Percentiles rank a stretch among this genome's conserved stretches.
Conservation (phyloP, 30 jellyfish, hydroid and myxozoan genomes). For the Hydra vulgaris region DNA sequence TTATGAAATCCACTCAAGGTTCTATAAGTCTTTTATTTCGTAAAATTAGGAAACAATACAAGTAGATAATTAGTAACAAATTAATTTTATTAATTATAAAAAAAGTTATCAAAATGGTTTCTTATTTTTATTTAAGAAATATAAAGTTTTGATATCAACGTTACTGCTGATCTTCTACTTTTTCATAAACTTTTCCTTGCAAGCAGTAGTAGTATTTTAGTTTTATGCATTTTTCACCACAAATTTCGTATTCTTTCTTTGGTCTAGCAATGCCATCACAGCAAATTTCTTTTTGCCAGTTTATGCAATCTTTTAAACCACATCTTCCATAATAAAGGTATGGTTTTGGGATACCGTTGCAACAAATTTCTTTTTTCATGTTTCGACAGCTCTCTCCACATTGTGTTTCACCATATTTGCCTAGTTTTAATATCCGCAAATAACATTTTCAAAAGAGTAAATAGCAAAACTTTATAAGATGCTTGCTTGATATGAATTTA, state of each 20-base stretch:
- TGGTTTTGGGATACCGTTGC: not conserved
- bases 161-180: not conserved
- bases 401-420: not conserved
- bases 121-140: too few species aligned
- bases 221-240: not conserved
- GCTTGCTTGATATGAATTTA: too few species aligned
- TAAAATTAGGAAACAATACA: too few species aligned
- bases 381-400: slow-evolving; percentile 4
- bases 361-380: not conserved
- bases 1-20: too few species aligned
- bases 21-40: too few species aligned
- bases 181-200: not conserved
- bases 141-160: too few species aligned
- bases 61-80: too few species aligned
- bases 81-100: too few species aligned
- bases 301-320: not conserved
- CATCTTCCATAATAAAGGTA: not conserved
- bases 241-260: slow-evolving; percentile 9
- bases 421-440: too few species aligned
- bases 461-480: too few species aligned
- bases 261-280: not conserved
- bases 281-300: not conserved
- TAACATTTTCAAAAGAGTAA: too few species aligned
- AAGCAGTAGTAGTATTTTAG: not conserved
- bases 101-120: too few species aligned